Conservation (phyloP, 2,797 vertebrate species). For the Sebastes taczanowskii region DNA sequence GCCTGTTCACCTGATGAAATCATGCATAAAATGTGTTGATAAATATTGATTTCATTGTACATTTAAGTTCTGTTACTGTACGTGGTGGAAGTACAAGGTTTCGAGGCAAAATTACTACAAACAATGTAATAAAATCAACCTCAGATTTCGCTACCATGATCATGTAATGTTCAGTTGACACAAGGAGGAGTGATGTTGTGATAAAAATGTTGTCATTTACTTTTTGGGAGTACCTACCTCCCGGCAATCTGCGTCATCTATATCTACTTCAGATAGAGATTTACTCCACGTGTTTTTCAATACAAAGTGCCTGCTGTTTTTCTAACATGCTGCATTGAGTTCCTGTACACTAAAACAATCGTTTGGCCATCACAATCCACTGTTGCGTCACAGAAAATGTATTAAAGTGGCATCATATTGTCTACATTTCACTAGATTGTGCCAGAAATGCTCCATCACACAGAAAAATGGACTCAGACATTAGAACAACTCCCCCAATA, state of each 20-base stretch:
- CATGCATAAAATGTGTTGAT: not conserved
- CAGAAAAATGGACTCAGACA: not conserved
- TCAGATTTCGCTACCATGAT: not conserved
- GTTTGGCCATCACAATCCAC: not conserved
- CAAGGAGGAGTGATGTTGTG: not conserved
- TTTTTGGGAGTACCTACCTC: not conserved
- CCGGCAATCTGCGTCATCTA: not conserved
- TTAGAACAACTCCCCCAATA: not conserved
- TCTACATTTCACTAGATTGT: not conserved
- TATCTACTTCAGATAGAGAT: not conserved
- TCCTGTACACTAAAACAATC: not conserved
- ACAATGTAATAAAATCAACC: too few relatives aligned
- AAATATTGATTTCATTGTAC: not conserved
- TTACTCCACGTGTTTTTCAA: not conserved
- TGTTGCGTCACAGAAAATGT: not conserved
- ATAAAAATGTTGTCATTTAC: not conserved
- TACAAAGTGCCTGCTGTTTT: not conserved
- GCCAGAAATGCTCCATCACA: not conserved
- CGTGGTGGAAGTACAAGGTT: not conserved
- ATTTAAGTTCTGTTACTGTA: not conserved
- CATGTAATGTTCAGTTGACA: not conserved
- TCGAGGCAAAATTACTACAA: not conserved
- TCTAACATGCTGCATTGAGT: not conserved
- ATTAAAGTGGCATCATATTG: not conserved
- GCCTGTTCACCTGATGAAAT: not conserved